A percentile compares a stretch with the other conserved stretches of the same genome.
phyloP scores from a whole-genome alignment of 2,113 vertebrate genomes.

The Ondatra zibethicus region DNA sequence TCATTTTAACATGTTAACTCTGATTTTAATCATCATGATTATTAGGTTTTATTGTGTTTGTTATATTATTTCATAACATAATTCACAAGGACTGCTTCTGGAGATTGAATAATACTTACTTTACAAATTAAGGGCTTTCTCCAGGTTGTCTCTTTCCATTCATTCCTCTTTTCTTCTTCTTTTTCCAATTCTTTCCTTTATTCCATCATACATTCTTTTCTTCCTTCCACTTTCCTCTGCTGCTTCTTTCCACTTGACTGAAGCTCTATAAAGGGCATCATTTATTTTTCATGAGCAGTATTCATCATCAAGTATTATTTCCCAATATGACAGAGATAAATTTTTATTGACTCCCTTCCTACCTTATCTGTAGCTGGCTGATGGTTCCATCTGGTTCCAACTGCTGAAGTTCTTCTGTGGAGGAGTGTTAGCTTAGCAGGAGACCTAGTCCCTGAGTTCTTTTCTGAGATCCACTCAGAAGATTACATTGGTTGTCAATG shows the following conservation, averaged over 20 bases:
- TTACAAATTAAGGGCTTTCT: not conserved
- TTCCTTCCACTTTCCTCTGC: not conserved
- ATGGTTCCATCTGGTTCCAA: not conserved
- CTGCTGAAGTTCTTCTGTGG: not conserved
- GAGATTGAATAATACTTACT: not conserved
- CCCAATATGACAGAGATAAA: not conserved
- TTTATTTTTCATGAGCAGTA: not conserved
- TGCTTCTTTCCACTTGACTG: not conserved
- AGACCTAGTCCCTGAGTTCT: not conserved
- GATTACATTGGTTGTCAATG: not conserved
- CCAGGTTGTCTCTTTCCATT: not conserved
- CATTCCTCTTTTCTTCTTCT: not conserved
- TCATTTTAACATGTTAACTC: conserved; percentile 24
- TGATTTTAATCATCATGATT: not conserved
- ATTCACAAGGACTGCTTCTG: not conserved
- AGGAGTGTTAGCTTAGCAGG: not conserved
- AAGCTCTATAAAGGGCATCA: not conserved
- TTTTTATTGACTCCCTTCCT: not conserved
- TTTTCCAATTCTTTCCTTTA: not conserved
- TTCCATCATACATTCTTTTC: not conserved
- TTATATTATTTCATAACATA: not conserved
- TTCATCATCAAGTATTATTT: not conserved
- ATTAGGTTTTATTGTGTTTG: not conserved
- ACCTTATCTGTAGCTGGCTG: not conserved
- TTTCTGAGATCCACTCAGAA: not conserved